Conservation (phyloP, 2,797 vertebrate genomes). For the Orientallactaga sibirica region DNA sequence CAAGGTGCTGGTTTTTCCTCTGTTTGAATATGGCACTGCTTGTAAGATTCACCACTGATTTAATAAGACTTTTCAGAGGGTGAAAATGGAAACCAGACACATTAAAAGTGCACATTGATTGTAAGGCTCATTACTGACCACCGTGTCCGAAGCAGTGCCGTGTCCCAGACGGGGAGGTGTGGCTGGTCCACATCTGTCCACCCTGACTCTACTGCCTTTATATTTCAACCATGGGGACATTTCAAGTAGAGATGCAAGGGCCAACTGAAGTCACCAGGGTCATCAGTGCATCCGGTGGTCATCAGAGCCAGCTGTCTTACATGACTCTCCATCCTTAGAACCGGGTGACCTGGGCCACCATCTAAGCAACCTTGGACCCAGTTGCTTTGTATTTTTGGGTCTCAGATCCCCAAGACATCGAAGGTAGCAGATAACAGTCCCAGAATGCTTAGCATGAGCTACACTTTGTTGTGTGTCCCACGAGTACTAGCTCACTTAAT, state of each 20-base stretch:
- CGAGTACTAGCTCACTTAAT: background rate
- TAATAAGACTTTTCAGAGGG: constrained; percentile 54
- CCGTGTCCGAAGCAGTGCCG: background rate
- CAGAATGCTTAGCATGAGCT: background rate
- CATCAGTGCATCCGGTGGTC: background rate
- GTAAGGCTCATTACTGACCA: background rate
- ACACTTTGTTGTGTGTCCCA: background rate
- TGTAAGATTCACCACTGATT: constrained; percentile 38
- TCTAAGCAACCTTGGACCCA: background rate
- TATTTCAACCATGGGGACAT: background rate
- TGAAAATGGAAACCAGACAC: constrained; percentile 18
- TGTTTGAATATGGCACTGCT: constrained; percentile 48
- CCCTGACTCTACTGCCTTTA: background rate
- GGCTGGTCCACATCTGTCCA: background rate
- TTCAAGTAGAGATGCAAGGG: background rate
- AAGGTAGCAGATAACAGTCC: background rate
- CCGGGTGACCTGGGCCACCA: background rate
- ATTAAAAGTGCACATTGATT: constrained; percentile 36
- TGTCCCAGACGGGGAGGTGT: background rate
- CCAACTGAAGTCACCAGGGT: background rate
- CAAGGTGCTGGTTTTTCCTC: constrained; percentile 5
- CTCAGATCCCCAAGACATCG: background rate
- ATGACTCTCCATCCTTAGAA: background rate
- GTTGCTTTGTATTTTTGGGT: background rate
- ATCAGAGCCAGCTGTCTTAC: background rate